Evolutionary conservation across 2,888 invertebrate genomes (phyloP), one percentile per base, ranked within the genome.

Genomic region (Sabatieria punctata): DNA sequence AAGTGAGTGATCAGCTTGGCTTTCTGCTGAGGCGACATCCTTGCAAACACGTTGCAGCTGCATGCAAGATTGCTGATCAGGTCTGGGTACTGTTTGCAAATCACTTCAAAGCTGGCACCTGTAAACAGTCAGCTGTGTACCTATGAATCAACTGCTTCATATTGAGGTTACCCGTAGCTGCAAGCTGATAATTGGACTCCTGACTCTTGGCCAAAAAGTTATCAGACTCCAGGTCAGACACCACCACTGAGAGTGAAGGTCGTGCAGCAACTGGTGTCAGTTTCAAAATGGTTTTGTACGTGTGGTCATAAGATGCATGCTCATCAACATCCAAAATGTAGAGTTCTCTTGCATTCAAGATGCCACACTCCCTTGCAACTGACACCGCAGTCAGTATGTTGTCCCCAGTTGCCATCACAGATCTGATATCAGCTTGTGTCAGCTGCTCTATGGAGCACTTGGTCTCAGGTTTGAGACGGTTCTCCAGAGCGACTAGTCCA

Each of bases 381-480:
- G 85, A 82, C 61, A 88, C 75, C 1, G 88, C 89, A 1, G 89
- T 89, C 72, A 85, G 77, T 61, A 88, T 78, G 69, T 89, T 88
- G 67, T 91, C 89, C n/a, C 41, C 93, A 30, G 95, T 97, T 4
- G 95, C 85, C 95, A 99, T 97, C 4, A 65, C 54, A n/a, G 58
- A 55, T n/a, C 70, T 61, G 27, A 99, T 84, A 56, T 80, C 76
- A 0, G 97, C 95, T 11, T 22, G 11, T 36, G 37, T 11, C 15
- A 64, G 51, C 46, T 63, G 56, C 23, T 57, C 52, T 43, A 72
- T 69, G 40, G 69, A 61, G 13, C 65, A 64, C 13, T 63, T 54
- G 2, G 71, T 71, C 50, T 68, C 63, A 18, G 66, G 64, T 53
- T 72, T 72, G 46, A 97, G 70, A 0, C 86, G 75, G 68, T 97